Base-by-base conservation (phyloP, 2,113 vertebrate species). In the Malaclemys terrapin region DNA sequence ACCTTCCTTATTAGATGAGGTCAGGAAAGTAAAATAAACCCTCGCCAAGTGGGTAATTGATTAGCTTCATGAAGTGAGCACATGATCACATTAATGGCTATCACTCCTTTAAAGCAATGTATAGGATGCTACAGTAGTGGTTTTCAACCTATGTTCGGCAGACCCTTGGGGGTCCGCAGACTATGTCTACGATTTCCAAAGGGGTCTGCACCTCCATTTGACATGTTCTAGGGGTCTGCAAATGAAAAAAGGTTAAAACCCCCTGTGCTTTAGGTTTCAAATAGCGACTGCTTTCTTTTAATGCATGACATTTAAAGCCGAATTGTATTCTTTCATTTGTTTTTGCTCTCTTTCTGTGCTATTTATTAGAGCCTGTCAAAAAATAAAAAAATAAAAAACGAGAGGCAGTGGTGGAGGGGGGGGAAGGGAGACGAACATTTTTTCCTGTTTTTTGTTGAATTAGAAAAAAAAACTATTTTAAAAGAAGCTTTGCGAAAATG, bases 1-100 rank as follows among this genome's bases (percentile, higher is more conserved):
- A 95, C 94, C 82, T 95, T 95, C 50, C 82, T 97, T 94, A 87
- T 91, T 45, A 59, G 83, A 85, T 91, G 87, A 83, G 92, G 96
- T 95, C 81, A 86, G 56, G 72, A 90, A 97, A 96, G 81, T 86
- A 93, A 95, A 94, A 10, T 82, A 96, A 69, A 91, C 82, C 50
- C 89, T 94, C 87, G 47, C 29, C 53, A 59, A 95, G 94, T 35
- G 84, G 59, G 88, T 91, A 96, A 94, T 80, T 76, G 22, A 38
- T 87, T 82, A 89, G 13, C 56, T n/a, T 50, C 88, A 78, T 29
- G 31, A 19, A 82, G 13, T 45, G 45, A 78, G 22, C 80, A 85
- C 24, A 65, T 22, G 5, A 85, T 42, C 84, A 80, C 49, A 72
- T 62, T 69, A 31, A 11, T 29, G 76, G 80, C 84, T 87, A 52